These are phyloP conservation scores for Gephyroberyx darwinii DNA, from an alignment of 2,797 vertebrate species.

Conservation along the genomic window DNA sequence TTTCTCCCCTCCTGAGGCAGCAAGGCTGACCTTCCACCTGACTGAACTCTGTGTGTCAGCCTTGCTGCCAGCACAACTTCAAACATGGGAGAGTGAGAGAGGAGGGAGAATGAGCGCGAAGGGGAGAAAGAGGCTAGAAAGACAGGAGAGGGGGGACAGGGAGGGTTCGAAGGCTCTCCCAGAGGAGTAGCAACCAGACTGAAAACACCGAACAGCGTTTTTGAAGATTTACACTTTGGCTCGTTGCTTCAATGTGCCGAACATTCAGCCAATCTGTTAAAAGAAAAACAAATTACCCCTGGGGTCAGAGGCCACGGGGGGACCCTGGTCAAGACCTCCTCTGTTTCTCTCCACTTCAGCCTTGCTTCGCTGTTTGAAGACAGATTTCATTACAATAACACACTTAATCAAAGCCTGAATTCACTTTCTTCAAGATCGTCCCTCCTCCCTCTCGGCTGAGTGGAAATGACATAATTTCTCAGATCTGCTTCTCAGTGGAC, in stretches of 20 bases:
- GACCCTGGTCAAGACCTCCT: constrained; percentile 71
- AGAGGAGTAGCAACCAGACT: constrained; percentile 57
- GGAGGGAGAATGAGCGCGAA: constrained; percentile 15
- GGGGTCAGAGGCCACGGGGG: constrained; percentile 70
- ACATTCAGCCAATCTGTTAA: constrained; percentile 74
- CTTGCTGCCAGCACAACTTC: constrained; percentile 58
- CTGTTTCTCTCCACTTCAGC: constrained; percentile 67
- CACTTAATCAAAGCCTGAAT: constrained; percentile 81
- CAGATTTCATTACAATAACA: constrained; percentile 85
- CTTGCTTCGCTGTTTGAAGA: constrained; percentile 79
- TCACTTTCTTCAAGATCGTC: constrained; percentile 64
- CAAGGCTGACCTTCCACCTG: constrained; percentile 57
- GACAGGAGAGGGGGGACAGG: constrained; percentile 18
- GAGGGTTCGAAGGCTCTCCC: constrained; percentile 50
- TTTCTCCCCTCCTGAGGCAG: constrained; percentile 39
- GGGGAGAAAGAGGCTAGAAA: constrained; percentile 22
- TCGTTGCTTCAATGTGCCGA: constrained; percentile 66
- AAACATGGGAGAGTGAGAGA: constrained; percentile 42
- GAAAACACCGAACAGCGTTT: constrained; percentile 60
- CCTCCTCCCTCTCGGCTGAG: constrained; percentile 48
- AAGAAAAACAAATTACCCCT: constrained; percentile 79
- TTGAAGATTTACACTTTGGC: constrained; percentile 76
- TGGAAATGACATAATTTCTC: constrained; percentile 77
- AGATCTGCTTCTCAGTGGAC: constrained; percentile 63
- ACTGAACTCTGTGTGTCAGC: constrained; percentile 49